Percentiles rank a stretch among this genome's conserved stretches.
Evolutionary conservation across 2,797 vertebrate species (phyloP).

Genomic region (Eleutherodactylus coqui): DNA sequence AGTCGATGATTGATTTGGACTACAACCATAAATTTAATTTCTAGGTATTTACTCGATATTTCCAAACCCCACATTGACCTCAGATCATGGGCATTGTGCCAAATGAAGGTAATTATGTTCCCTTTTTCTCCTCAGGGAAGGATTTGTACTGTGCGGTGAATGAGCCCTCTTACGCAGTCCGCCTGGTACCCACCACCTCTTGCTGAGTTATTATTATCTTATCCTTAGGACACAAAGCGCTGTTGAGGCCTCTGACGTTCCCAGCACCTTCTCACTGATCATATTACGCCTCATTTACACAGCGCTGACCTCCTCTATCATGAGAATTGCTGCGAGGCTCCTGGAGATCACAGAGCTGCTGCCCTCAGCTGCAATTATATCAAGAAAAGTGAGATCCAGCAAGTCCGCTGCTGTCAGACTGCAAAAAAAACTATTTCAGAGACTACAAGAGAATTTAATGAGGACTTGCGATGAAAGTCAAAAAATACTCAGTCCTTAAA

Average conservation of each 20-base stretch:
- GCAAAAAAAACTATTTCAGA: background rate
- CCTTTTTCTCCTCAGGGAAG: background rate
- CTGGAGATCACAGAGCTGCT: background rate
- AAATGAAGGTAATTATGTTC: background rate
- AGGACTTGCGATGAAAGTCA: background rate
- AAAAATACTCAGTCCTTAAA: background rate
- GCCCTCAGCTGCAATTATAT: background rate
- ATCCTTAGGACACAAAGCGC: background rate
- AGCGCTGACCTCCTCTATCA: background rate
- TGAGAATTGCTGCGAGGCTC: background rate
- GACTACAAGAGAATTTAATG: background rate
- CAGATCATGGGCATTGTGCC: background rate
- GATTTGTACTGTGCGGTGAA: background rate
- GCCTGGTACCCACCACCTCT: background rate
- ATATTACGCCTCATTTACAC: background rate
- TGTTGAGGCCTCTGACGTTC: background rate
- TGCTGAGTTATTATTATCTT: background rate
- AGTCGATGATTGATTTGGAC: background rate
- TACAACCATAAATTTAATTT: background rate
- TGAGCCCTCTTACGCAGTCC: background rate
- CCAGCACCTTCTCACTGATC: background rate
- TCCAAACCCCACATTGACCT: background rate
- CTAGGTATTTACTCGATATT: background rate
- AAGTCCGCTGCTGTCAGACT: background rate
- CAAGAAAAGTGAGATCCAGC: background rate